Evolutionary conservation across 2,113 vertebrate species (phyloP), one percentile per base, ranked within the genome.

Genomic region (Lycocorax pyrrhopterus): DNA sequence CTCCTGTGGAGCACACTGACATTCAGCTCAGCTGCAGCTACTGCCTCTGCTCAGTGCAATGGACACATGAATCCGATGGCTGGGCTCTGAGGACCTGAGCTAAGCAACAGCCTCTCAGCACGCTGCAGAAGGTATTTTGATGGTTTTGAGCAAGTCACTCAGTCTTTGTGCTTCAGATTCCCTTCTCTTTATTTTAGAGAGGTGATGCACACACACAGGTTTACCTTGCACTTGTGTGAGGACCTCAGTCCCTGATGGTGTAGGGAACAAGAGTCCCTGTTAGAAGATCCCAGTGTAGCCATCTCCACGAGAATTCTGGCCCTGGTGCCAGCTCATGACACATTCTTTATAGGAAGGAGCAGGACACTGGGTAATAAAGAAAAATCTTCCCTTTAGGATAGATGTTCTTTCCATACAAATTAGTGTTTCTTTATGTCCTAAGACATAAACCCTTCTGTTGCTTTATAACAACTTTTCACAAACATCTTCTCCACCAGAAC

Each of bases 41-140:
- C 33, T 10, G 21, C 7, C 9, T 88, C 19, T 44, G 21, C 23
- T 63, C 47, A 32, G 21, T 12, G 51, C 30, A 27, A 17, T 7
- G n/a, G 16, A 27, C 25, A 21, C 7, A 26, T 4, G 26, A n/a
- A 72, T 15, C 16, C 1, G 2, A 6, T 27, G 27, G 6, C 21
- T 72, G n/a, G 22, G 20, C 8, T 44, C 30, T 32, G 44, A 69
- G 32, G 26, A 51, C 6, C 17, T 71, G 55, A 80, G 46, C 32
- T n/a, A 6, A 62, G 30, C 59, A 13, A 33, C 8, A 46, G 41
- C 7, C 46, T 74, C 84, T n/a, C 59, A 80, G 16, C 21, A 30
- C 22, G 25, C 25, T 32, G 20, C 13, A 58, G 22, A 58, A 66
- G 10, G 7, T n/a, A 33, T 84, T 84, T 69, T 26, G 4, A 23